These are phyloP conservation scores for Epinephelus awoara DNA, from an alignment of 2,797 vertebrate genomes.

Conservation along the genomic window DNA sequence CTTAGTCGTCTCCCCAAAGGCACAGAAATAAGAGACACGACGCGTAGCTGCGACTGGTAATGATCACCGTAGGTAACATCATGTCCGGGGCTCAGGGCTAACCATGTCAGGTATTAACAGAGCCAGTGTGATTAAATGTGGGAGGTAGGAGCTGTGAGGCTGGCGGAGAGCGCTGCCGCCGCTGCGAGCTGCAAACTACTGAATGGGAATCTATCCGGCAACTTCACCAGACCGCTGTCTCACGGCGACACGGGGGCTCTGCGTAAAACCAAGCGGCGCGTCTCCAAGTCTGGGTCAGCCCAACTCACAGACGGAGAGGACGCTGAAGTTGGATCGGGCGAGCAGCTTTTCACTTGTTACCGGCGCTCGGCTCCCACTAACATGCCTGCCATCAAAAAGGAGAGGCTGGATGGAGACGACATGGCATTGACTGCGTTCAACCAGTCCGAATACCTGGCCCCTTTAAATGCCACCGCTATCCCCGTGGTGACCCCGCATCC, in stretches of 20 bases:
- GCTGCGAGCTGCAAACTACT: constrained; percentile 82
- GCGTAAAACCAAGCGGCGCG: constrained; percentile 86
- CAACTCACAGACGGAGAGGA: constrained; percentile 81
- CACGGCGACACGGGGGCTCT: constrained; percentile 83
- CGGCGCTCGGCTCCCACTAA: constrained; percentile 82
- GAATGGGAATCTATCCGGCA: constrained; percentile 88
- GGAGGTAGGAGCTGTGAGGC: constrained; percentile 86
- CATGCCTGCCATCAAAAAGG: constrained; percentile 99
- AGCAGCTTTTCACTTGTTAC: constrained; percentile 84
- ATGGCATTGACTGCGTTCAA: constrained; percentile 94
- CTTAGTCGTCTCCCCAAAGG: constrained; percentile 26
- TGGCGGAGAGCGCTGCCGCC: constrained; percentile 78
- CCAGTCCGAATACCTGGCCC: constrained; percentile 94
- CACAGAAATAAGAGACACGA: constrained; percentile 53
- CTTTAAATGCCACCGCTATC: constrained; percentile 91
- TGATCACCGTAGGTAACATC: constrained; percentile 82
- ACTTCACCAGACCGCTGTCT: constrained; percentile 83
- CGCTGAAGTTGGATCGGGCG: constrained; percentile 83
- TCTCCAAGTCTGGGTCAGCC: constrained; percentile 84
- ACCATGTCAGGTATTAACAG: constrained; percentile 89
- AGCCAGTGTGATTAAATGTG: constrained; percentile 88
- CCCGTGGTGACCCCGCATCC: constrained; percentile 94
- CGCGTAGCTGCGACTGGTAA: constrained; percentile 72
- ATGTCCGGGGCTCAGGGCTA: constrained; percentile 86
- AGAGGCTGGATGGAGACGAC: constrained; percentile 94